Base-by-base conservation (phyloP, 2,797 vertebrate genomes). In the Pipistrellus pipistrellus region DNA sequence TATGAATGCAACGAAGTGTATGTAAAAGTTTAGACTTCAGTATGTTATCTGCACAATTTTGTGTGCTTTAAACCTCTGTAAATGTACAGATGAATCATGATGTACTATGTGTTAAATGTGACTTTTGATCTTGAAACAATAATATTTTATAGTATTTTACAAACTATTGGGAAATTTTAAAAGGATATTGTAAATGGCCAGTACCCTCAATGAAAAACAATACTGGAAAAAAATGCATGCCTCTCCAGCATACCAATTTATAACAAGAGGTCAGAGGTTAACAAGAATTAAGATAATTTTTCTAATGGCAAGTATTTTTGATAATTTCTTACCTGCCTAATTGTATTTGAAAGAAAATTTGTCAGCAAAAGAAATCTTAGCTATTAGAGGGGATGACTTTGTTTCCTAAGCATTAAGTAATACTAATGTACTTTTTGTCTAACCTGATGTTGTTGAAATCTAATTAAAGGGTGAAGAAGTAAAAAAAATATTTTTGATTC, bases 221-320 rank as follows among this genome's bases (percentile, higher is more conserved):
- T 94, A 87, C 94, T 88, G 76, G 95, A 95, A 96, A 98, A 98
- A 98, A 96, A 98, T 81, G 95, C 94, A 95, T 94, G 98, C 96
- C 96, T 98, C 98, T 98, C 97, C 94, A 96, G 96, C 76, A 41
- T 96, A 96, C 27, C 13, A 4, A 81, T 98, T 98, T 98, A 97
- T 96, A 97, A 97, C 97, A 97, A 97, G 97, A 98, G 97, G 97
- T 97, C 97, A 98, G 96, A 88, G 92, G 95, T 98, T 97, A 98
- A 98, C 92, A 97, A 97, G 96, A 97, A 97, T 96, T 97, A 98
- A 98, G 97, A 96, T 96, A 98, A 97, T 98, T 98, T 98, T 98
- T 97, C 91, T 97, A 98, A 97, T 96, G 97, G 98, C 97, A 98
- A 98, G 97, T 98, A 98, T 98, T 98, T 98, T 98, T 98, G 97